Evolutionary conservation across 2,113 vertebrate genomes (phyloP).

Genomic region (Symphodus melops): DNA sequence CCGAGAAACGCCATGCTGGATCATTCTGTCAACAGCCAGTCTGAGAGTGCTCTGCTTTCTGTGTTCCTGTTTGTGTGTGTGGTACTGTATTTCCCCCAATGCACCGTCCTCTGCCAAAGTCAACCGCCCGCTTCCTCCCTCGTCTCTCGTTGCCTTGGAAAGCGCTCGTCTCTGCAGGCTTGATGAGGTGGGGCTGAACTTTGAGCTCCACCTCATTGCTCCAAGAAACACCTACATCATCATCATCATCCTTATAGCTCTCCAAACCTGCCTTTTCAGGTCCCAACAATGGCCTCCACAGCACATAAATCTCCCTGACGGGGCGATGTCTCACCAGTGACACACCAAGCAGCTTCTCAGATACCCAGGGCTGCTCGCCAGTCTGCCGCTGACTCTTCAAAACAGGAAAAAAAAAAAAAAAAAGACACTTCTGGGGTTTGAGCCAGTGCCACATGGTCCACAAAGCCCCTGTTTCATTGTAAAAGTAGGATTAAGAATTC

Average conservation of each 20-base stretch:
- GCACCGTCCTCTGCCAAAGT: constrained; percentile 73
- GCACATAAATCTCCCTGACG: constrained; percentile 66
- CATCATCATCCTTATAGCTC: constrained; percentile 40
- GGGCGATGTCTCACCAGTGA: constrained; percentile 48
- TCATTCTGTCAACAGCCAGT: constrained; percentile 81
- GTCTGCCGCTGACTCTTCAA: constrained; percentile 41
- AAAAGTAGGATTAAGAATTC: constrained; percentile 70
- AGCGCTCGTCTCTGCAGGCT: constrained; percentile 24
- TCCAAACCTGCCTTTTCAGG: constrained; percentile 45
- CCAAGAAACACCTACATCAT: constrained; percentile 58
- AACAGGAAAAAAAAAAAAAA: constrained; percentile 6
- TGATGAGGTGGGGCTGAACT: constrained; percentile 53
- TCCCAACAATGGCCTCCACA: constrained; percentile 49
- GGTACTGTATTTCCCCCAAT: constrained; percentile 74
- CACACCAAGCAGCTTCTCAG: constrained; percentile 30
- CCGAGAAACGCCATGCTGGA: constrained; percentile 76
- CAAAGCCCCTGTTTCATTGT: constrained; percentile 61
- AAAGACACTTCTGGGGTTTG: constrained; percentile 49
- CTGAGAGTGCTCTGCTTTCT: constrained; percentile 57
- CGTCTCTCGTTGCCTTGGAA: constrained; percentile 50
- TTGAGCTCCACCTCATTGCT: constrained; percentile 51
- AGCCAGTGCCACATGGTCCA: constrained; percentile 57
- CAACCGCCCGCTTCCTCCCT: constrained; percentile 73
- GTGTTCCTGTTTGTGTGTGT: constrained; percentile 62
- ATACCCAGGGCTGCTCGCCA: constrained; percentile 34